These are phyloP conservation scores for Tigriopus japonicus DNA, from an alignment of 1,140 invertebrate genomes.

Conservation along the genomic window DNA sequence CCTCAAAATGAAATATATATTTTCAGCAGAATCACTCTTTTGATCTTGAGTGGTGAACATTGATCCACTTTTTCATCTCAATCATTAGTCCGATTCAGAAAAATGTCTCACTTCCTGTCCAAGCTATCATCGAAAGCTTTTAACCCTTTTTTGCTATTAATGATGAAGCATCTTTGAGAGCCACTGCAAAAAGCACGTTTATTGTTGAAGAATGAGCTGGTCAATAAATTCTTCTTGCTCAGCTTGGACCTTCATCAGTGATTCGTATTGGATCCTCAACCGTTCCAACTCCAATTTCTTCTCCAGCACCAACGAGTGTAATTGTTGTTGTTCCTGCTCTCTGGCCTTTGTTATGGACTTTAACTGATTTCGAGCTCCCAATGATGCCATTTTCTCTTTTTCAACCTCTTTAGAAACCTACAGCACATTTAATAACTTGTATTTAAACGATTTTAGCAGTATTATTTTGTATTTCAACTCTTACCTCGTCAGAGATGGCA, in stretches of 20 bases:
- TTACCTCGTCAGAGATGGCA: neutral
- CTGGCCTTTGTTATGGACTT: neutral
- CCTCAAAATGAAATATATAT: too few relatives aligned
- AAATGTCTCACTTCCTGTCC: too few relatives aligned
- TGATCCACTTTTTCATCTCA: too few relatives aligned
- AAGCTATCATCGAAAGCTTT: too few relatives aligned
- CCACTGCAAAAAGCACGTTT: neutral
- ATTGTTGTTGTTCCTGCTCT: neutral
- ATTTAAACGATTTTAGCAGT: neutral
- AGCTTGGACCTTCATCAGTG: neutral
- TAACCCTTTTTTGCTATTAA: too few relatives aligned
- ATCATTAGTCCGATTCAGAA: too few relatives aligned
- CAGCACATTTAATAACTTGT: neutral
- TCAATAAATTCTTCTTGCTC: neutral
- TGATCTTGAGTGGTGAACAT: too few relatives aligned
- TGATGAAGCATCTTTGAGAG: too few relatives aligned
- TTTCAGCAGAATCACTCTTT: too few relatives aligned
- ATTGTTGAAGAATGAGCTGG: neutral
- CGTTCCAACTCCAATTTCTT: neutral
- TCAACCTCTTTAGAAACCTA: neutral
- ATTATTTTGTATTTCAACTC: too few relatives aligned
- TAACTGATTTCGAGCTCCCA: neutral
- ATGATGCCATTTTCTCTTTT: neutral
- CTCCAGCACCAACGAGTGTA: neutral
- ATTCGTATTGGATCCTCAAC: neutral